These are phyloP conservation scores for Pedicia rivosa DNA, from an alignment of 2,888 invertebrate genomes.

Conservation along the genomic window DNA sequence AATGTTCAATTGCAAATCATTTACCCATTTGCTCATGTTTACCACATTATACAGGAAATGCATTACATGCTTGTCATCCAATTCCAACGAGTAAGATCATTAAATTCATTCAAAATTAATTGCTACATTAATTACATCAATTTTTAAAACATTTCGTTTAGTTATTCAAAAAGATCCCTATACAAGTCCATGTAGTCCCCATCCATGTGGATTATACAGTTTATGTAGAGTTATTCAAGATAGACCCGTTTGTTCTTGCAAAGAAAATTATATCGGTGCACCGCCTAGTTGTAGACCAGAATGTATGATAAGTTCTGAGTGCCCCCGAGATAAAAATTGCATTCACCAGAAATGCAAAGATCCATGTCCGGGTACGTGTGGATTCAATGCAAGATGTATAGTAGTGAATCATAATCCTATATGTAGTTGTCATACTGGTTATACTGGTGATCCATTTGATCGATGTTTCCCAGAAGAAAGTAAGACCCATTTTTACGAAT, in stretches of 20 bases:
- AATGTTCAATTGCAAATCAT: slow-evolving; percentile 69
- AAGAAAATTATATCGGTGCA: slow-evolving; percentile 48
- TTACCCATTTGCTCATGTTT: slow-evolving; percentile 62
- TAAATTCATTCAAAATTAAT: background rate
- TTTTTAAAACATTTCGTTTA: slow-evolving; percentile 1
- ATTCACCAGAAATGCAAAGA: slow-evolving; percentile 59
- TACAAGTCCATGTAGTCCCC: slow-evolving; percentile 31
- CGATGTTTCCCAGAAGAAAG: slow-evolving; percentile 38
- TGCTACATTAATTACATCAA: background rate
- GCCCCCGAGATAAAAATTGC: slow-evolving; percentile 53
- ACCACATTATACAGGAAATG: slow-evolving; percentile 61
- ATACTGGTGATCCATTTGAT: slow-evolving; percentile 60
- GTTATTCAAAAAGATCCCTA: slow-evolving; percentile 7
- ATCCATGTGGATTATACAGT: slow-evolving; percentile 36
- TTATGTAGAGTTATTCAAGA: slow-evolving; percentile 37
- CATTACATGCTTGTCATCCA: slow-evolving; percentile 54
- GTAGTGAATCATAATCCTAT: slow-evolving; percentile 64
- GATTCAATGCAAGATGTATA: slow-evolving; percentile 50
- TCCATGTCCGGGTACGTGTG: slow-evolving; percentile 61
- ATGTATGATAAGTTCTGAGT: slow-evolving; percentile 61
- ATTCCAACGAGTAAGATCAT: slow-evolving; percentile 27
- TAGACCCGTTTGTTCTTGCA: slow-evolving; percentile 58
- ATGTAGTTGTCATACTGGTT: slow-evolving; percentile 49
- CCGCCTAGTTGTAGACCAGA: slow-evolving; percentile 64
- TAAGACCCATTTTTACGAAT: slow-evolving; percentile 18